Evolutionary conservation across 1,140 invertebrate species (phyloP).

Genomic region (Holcopasites calliopsidis): DNA sequence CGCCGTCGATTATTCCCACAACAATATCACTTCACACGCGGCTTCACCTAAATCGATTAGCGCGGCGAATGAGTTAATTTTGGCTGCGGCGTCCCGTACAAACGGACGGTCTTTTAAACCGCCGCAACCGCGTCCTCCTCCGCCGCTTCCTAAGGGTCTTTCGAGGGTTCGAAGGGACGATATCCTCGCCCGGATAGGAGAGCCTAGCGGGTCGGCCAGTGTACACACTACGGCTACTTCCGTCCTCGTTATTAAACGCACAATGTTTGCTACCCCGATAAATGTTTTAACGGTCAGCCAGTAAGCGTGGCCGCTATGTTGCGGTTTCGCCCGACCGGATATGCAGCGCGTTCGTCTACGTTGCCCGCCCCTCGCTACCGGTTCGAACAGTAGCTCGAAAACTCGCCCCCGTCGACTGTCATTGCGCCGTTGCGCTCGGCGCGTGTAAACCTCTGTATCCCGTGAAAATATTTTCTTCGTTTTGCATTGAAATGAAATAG

Average conservation of each 20-base stretch:
- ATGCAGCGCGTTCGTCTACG: slow-evolving; percentile 29
- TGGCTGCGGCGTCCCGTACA: slow-evolving; percentile 19
- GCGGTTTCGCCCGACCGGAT: slow-evolving; percentile 34
- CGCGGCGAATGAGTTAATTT: slow-evolving; percentile 50
- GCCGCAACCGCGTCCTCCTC: neutral
- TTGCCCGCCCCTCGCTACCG: neutral
- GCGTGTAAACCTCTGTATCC: too few relatives aligned
- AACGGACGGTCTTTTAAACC: neutral
- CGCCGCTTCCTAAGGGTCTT: slow-evolving; percentile 44
- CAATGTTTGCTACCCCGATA: slow-evolving; percentile 52
- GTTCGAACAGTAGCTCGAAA: neutral
- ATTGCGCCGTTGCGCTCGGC: neutral
- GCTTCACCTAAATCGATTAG: slow-evolving; percentile 58
- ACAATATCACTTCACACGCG: slow-evolving; percentile 40
- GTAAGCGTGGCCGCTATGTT: slow-evolving; percentile 6
- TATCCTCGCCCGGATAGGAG: slow-evolving; percentile 38
- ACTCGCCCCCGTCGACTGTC: neutral
- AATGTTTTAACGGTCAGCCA: slow-evolving; percentile 49
- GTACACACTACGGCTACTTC: slow-evolving; percentile 29
- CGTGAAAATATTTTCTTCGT: neutral
- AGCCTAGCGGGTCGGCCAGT: neutral
- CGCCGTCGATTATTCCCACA: slow-evolving; percentile 30
- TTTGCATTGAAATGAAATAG: too few relatives aligned
- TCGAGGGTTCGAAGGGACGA: slow-evolving; percentile 48
- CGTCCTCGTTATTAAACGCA: slow-evolving; percentile 54